Evolutionary conservation across 2,113 vertebrate genomes (phyloP), one percentile per base, ranked within the genome.

Genomic region (Paedocypris sp.): DNA sequence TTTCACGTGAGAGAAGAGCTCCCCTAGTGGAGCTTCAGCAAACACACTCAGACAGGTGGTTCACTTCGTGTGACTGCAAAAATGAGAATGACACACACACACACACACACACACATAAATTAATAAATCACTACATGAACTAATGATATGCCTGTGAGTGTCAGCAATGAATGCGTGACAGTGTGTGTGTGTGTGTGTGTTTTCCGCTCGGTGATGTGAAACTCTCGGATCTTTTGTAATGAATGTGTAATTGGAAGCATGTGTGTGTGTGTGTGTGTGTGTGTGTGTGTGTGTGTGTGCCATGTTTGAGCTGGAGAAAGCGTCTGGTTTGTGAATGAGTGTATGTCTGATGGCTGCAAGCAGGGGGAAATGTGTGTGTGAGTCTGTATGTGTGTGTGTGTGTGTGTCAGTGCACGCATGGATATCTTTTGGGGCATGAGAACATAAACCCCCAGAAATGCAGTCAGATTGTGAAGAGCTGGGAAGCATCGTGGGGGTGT

Each of bases 381-480:
- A 11, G 9, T 6, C 38, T 59, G 26, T 46, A 23, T 53, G 69
- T 71, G 66, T 29, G 36, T 16, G 3, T 56, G 29, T 72, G 50
- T 22, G 51, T 71, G 66, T 72, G 62, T 47, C 56, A 63, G 70
- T 52, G 28, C 26, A 46, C 50, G 61, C 38, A 15, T 60, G 73
- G 35, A 35, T 52, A 28, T 73, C 19, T 68, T 52, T 76, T 63
- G 78, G 78, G 81, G 81, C 80, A 83, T 83, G 82, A 80, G 81
- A 86, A 82, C 60, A 74, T 72, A 83, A 83, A 81, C 80, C 71
- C 73, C 62, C 53, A 70, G 10, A 73, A 75, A 77, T 80, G 35
- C 25, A 52, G 74, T 75, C 74, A 73, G 39, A 32, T 64, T 78
- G 75, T 69, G 35, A 77, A 58, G 80, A 79, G 77, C 75, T 82